These are phyloP conservation scores for Stegodyphus mimosarum DNA, from an alignment of 1,140 invertebrate species.

Conservation along the genomic window DNA sequence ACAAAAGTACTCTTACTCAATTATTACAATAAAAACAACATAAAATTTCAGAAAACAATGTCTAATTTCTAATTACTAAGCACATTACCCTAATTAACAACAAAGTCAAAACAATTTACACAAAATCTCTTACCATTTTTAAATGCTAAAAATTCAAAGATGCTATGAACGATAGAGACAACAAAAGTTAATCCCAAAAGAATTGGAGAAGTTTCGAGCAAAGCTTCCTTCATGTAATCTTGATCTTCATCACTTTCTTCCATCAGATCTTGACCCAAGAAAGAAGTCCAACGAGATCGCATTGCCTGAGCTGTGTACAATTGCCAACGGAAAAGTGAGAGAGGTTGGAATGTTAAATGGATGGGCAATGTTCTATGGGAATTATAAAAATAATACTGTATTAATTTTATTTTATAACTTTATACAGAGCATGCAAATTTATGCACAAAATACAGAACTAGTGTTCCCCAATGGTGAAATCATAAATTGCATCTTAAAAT, in stretches of 20 bases:
- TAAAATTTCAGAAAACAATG: too few species aligned
- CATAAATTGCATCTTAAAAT: too few species aligned
- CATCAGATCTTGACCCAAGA: constrained; percentile 72
- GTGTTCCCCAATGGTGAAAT: too few species aligned
- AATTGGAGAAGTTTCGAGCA: constrained; percentile 97
- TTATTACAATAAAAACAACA: too few species aligned
- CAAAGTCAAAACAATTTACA: too few species aligned
- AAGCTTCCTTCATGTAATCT: constrained; percentile 95
- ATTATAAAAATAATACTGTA: constrained; percentile 27
- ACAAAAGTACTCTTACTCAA: too few species aligned
- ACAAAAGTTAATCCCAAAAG: constrained; percentile 90
- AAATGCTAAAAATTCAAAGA: constrained; percentile 98
- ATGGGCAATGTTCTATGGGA: constrained; percentile 70
- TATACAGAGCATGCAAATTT: too few species aligned
- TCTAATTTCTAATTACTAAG: too few species aligned
- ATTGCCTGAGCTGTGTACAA: constrained; percentile 93
- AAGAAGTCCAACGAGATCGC: constrained; percentile 74
- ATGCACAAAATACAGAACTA: too few species aligned
- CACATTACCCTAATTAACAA: too few species aligned
- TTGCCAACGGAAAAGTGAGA: constrained; percentile 98
- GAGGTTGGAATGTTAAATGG: constrained; percentile 89
- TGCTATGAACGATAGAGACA: constrained; percentile 94
- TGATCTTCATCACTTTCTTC: constrained; percentile 88
- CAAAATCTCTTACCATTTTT: constrained; percentile 84
- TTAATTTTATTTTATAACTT: neutral